phyloP scores from a whole-genome alignment of 2,888 invertebrate species.

The Isotomurus palustris region DNA sequence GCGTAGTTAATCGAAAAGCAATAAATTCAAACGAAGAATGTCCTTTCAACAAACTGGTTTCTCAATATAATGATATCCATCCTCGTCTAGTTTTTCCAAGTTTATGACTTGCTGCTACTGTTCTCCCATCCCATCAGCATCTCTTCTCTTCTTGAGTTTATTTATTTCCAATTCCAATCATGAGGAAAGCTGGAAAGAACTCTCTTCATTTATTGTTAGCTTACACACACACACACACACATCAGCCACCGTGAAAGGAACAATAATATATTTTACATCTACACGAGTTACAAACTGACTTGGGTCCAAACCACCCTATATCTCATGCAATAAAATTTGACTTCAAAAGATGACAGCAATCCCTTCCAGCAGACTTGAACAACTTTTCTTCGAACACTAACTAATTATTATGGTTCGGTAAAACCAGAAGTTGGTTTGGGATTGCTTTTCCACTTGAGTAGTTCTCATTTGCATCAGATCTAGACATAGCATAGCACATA shows the following conservation, averaged over 20 bases:
- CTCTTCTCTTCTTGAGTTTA: no score
- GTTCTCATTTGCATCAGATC: no score
- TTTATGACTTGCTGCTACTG: neutral
- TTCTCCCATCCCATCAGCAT: neutral
- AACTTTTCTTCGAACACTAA: slow-evolving; percentile 15
- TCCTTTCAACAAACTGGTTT: slow-evolving; percentile 47
- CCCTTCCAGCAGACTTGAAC: slow-evolving; percentile 3
- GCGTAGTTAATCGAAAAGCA: slow-evolving; percentile 46
- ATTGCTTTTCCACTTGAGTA: slow-evolving; percentile 2
- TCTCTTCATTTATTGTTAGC: no score
- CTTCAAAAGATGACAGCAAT: neutral
- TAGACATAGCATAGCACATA: no score
- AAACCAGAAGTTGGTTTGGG: slow-evolving; percentile 19
- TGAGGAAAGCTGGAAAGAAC: no score
- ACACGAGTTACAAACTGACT: no score
- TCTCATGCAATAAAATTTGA: neutral
- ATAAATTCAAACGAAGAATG: slow-evolving; percentile 46
- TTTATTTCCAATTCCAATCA: no score
- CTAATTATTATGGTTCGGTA: slow-evolving; percentile 31
- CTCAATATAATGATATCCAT: slow-evolving; percentile 35
- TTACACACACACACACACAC: no score
- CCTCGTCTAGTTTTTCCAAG: slow-evolving; percentile 25
- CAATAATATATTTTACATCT: no score
- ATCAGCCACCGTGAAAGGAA: no score
- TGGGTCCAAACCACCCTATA: no score